Evolutionary conservation across 2,113 vertebrate genomes (phyloP), one percentile per base, ranked within the genome.

Genomic region (Mormyrus lacerda): DNA sequence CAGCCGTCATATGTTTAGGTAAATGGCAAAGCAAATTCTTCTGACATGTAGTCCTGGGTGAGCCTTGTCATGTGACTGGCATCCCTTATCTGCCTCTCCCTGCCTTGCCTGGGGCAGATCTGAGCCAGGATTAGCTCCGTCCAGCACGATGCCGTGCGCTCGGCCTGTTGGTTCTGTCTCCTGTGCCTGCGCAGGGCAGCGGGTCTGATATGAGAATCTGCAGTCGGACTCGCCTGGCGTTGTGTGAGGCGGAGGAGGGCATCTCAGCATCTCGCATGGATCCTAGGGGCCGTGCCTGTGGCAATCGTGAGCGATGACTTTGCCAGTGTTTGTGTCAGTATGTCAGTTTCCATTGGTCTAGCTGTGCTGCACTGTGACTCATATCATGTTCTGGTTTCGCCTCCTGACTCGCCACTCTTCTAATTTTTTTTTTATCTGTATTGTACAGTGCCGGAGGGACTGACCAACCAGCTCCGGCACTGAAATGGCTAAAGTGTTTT

Each of bases 31-130:
- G 35, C 45, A 21, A 69, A 58, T 44, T 35, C 45, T 69, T 69
- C 65, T 44, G 45, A 53, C 42, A 61, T 73, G 65, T 9, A 73
- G 13, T 17, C 19, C 27, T 48, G 69, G 82, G 48, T 89, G 48
- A 44, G 45, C 58, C 15, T 35, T 58, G 42, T 82, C n/a, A 45
- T 17, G n/a, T 48, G 48, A 51, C 76, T 84, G 88, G 15, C 82
- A 84, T 55, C 21, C 88, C 35, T n/a, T 42, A 89, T 89, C 73
- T 84, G 73, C 88, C 88, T 89, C 88, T 61, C 47, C 42, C 79
- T 83, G 35, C 47, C 10, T 55, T 53, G 55, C 83, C 31, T 27
- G 88, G 50, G 13, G 47, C n/a, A 89, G 27, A 19, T 15, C 15
- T 50, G 27, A 69, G n/a, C 61, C 61, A 1, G n/a, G n/a, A 69